phyloP scores from a whole-genome alignment of 2,888 invertebrate genomes.

The Hirtodrosophila cameraria region DNA sequence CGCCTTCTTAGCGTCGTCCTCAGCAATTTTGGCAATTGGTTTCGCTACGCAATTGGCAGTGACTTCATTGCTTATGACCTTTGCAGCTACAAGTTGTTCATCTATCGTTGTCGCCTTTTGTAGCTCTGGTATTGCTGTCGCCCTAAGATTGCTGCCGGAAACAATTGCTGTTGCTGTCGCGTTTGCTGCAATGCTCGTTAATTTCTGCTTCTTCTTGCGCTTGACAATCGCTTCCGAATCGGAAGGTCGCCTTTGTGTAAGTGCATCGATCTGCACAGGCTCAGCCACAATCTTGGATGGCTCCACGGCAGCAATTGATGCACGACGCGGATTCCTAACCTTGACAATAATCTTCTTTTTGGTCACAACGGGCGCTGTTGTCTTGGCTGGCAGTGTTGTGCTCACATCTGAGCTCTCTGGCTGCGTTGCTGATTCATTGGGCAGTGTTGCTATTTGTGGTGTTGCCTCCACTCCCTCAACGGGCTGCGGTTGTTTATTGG shows the following conservation, averaged over 20 bases:
- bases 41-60: constrained; percentile 57
- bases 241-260: constrained; percentile 78
- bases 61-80: constrained; percentile 55
- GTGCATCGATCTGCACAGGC: constrained; percentile 53
- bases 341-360: constrained; percentile 67
- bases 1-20: constrained; percentile 37
- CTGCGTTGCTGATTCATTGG: constrained; percentile 49
- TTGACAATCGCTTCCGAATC: constrained; percentile 81
- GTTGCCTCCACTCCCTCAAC: constrained; percentile 46
- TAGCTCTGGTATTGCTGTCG: constrained; percentile 16
- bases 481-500: constrained; percentile 15
- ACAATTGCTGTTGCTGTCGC: constrained; percentile 29
- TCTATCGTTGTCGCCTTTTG: constrained; percentile 45
- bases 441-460: constrained; percentile 28
- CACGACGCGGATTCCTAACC: constrained; percentile 69
- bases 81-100: constrained; percentile 64
- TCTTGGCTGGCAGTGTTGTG: not conserved
- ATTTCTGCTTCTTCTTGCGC: constrained; percentile 72
- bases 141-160: constrained; percentile 50
- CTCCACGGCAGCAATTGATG: constrained; percentile 82
- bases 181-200: constrained; percentile 36
- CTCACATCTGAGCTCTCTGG: constrained; percentile 8
- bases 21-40: constrained; percentile 63
- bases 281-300: constrained; percentile 76
- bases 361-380: not conserved